Base-by-base conservation (phyloP, 35 echinoderm and acorn worm genomes). In the Ophiothrix spiculata region DNA sequence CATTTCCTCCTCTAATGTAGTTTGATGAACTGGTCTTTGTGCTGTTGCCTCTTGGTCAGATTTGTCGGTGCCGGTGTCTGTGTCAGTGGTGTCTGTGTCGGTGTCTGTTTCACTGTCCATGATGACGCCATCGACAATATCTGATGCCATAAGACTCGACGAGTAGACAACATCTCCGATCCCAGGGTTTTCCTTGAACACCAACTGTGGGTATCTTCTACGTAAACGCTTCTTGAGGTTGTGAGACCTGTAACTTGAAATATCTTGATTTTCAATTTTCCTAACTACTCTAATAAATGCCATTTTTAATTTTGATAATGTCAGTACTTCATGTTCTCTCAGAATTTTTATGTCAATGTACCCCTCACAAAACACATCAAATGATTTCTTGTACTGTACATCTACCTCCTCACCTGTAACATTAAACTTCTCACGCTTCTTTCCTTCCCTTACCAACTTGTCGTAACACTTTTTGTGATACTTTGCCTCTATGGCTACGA, bases 171-270 rank as follows among this genome's bases (percentile, higher is more conserved):
- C 1, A 12, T 74, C 60, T 78, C n/a, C 2, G 75, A 37, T 78
- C 21, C 33, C 29, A 0, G 75, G 1, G 42, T 86, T 40, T 40
- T 40, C 78, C 25, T 31, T 35, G 19, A 86, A 76, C 76, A 17
- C 39, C 4, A 86, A 40, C n/a, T 76, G 38, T 11, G 84, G 84
- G 28, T 39, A 76, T 4, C 69, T 32, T 23, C 33, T n/a, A 4
- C 40, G 39, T 38, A 86, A 31, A 19, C 84, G 10, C 14, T 69
- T 42, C 69, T 86, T 86, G 0, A 86, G 74, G 15, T 25, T 28
- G 3, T 25, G 21, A 4, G 74, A 45, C 64, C 60, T 87, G n/a
- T 87, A 87, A 13, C 14, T 32, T 6, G 42, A 19, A 32, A 54
- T 69, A 25, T 69, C 60, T 2, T 6, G 3, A 69, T 28, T 25